A percentile compares a stretch with the other conserved stretches of the same genome.
Evolutionary conservation across 2,888 invertebrate species (phyloP).

Genomic region (Agonopterix arenella): DNA sequence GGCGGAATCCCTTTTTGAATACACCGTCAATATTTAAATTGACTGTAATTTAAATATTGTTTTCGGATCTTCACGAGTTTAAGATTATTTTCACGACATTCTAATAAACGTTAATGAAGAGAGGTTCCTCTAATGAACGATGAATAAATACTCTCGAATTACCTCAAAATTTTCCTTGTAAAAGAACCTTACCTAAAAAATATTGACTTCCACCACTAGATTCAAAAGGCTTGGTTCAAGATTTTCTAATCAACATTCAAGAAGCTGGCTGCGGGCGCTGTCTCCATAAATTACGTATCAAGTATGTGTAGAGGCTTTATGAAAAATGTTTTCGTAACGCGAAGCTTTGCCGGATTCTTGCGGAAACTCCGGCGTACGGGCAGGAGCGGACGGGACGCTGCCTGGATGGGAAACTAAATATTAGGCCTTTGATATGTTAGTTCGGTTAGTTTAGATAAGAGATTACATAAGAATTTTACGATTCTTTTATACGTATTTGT

Average conservation of each 20-base stretch:
- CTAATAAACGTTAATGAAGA: too few species aligned
- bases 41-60: too few species aligned
- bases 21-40: too few species aligned
- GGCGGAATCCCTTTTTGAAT: too few species aligned
- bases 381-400: slow-evolving; percentile 12
- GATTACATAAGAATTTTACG: slow-evolving; percentile 23
- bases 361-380: slow-evolving; percentile 25
- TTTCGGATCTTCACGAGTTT: too few species aligned
- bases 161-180: too few species aligned
- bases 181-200: neutral
- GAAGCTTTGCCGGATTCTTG: slow-evolving; percentile 38
- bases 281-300: slow-evolving; percentile 72
- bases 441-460: slow-evolving; percentile 41
- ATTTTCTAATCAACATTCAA: slow-evolving; percentile 69
- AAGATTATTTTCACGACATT: too few species aligned
- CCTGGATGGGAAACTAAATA: slow-evolving; percentile 37
- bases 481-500: too few species aligned
- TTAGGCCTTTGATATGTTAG: slow-evolving; percentile 43
- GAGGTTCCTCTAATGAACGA: too few species aligned
- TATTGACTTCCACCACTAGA: slow-evolving; percentile 18
- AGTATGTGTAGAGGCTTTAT: slow-evolving; percentile 65
- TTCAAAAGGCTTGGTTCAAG: slow-evolving; percentile 34
- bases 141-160: too few species aligned
- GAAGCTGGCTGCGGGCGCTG: slow-evolving; percentile 49
- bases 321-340: slow-evolving; percentile 64